These are phyloP conservation scores for Arizona elegans DNA, from an alignment of 2,113 vertebrate species.

Conservation along the genomic window DNA sequence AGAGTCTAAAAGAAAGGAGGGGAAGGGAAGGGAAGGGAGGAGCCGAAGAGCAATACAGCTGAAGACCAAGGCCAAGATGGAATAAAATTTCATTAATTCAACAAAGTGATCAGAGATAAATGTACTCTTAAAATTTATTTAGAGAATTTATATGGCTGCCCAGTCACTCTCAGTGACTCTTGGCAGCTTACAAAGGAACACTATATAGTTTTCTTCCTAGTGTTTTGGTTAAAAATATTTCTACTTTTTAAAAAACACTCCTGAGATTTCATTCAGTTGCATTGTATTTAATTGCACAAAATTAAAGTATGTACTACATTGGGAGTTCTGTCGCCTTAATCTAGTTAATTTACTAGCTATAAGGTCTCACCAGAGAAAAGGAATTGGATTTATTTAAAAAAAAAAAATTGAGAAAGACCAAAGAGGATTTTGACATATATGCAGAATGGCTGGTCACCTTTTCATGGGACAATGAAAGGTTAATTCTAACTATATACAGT, in stretches of 20 bases:
- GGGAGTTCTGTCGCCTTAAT: background rate
- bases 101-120: background rate
- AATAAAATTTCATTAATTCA: background rate
- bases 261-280: background rate
- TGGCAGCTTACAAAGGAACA: background rate
- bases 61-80: no score
- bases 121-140: background rate
- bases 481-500: background rate
- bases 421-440: background rate
- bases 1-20: no score
- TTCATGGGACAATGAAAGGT: background rate
- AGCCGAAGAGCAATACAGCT: no score
- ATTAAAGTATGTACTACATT: slow-evolving; percentile 10
- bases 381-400: background rate
- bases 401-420: background rate
- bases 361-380: background rate
- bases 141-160: no score
- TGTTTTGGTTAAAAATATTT: background rate
- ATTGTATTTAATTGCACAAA: slow-evolving; percentile 20
- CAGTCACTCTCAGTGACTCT: no score
- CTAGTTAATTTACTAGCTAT: slow-evolving; percentile 13
- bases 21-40: no score
- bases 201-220: background rate
- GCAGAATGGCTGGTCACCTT: background rate
- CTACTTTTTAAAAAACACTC: background rate